Conservation (phyloP, 2,797 vertebrate species). For the Garrulus glandarius region DNA sequence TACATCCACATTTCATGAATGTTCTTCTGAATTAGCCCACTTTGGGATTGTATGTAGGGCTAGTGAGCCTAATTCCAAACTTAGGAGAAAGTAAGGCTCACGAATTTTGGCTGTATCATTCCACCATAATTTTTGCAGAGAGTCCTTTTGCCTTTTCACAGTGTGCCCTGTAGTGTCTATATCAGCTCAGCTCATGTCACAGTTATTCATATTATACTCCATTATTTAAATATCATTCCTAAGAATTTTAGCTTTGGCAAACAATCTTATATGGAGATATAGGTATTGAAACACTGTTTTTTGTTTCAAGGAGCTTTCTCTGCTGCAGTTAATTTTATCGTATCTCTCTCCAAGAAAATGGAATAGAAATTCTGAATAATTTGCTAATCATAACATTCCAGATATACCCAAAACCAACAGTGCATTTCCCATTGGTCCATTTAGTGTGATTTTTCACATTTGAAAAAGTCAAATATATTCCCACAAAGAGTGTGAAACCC, state of each 20-base stretch:
- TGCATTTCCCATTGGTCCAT: not conserved
- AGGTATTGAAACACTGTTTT: not conserved
- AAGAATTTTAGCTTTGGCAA: not conserved
- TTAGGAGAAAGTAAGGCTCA: not conserved
- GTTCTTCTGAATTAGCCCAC: not conserved
- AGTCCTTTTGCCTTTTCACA: not conserved
- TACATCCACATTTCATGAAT: not conserved
- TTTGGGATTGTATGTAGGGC: not conserved
- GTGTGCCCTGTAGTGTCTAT: not conserved
- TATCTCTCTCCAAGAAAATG: not conserved
- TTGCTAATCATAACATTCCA: not conserved
- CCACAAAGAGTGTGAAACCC: not conserved
- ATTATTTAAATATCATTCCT: not conserved
- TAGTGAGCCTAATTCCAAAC: not conserved
- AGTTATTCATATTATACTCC: not conserved
- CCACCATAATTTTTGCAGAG: not conserved
- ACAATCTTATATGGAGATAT: not conserved
- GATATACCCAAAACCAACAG: not conserved
- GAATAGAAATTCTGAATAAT: not conserved
- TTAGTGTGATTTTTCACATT: not conserved
- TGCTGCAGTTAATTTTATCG: not conserved
- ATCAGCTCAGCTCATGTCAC: not conserved
- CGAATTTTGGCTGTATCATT: not conserved
- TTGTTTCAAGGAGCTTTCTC: not conserved
- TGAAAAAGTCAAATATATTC: not conserved